phyloP scores from a whole-genome alignment of 2,113 vertebrate genomes.

The Channa maculata region DNA sequence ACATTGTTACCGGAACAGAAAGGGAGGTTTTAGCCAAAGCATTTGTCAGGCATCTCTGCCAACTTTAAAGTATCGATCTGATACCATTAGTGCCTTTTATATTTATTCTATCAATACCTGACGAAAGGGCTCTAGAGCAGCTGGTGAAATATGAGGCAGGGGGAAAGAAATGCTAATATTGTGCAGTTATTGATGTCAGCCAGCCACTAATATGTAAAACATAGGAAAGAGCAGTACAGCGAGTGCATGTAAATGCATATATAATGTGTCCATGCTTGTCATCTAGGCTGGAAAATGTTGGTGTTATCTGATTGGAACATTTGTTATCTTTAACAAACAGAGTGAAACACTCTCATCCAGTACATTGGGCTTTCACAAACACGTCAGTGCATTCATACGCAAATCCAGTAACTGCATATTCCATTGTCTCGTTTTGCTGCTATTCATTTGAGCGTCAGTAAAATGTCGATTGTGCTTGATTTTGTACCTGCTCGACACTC shows the following conservation, averaged over 20 bases:
- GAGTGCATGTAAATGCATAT: slow-evolving; percentile 47
- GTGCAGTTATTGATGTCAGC: slow-evolving; percentile 53
- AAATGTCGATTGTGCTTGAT: slow-evolving; percentile 22
- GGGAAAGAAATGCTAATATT: slow-evolving; percentile 38
- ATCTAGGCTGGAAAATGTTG: slow-evolving; percentile 18
- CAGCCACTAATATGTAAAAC: slow-evolving; percentile 20
- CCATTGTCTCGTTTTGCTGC: slow-evolving; percentile 3
- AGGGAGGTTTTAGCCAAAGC: slow-evolving; percentile 11
- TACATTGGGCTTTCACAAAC: slow-evolving; percentile 20
- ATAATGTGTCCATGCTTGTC: slow-evolving; percentile 9
- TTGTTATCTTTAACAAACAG: slow-evolving; percentile 49
- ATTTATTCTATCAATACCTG: slow-evolving; percentile 21
- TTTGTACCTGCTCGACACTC: slow-evolving; percentile 36
- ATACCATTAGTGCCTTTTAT: slow-evolving; percentile 22
- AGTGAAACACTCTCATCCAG: slow-evolving; percentile 13
- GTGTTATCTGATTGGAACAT: slow-evolving; percentile 33
- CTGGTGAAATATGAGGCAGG: background rate
- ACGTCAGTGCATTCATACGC: background rate
- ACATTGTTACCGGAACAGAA: slow-evolving; percentile 5
- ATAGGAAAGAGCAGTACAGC: slow-evolving; percentile 3
- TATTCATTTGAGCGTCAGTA: slow-evolving; percentile 4
- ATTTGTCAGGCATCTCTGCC: background rate
- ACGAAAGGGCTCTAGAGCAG: background rate
- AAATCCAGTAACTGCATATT: slow-evolving; percentile 8
- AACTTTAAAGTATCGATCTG: slow-evolving; percentile 39